Base-by-base conservation (phyloP, 2,888 invertebrate genomes). In the Theretra japonica region DNA sequence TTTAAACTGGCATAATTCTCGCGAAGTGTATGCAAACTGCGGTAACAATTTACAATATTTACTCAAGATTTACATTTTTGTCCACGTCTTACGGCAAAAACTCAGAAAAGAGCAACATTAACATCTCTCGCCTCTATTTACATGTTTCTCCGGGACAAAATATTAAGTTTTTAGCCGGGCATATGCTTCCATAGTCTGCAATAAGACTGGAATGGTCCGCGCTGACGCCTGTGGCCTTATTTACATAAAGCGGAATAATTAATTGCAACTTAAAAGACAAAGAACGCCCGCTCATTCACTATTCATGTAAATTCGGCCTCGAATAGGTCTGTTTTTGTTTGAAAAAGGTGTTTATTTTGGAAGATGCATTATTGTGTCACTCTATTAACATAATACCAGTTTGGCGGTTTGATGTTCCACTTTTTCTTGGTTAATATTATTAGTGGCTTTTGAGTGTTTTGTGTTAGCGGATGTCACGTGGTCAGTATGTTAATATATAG, bases 171-270 rank as follows among this genome's bases (percentile, higher is more conserved):
- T 83, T 80, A 81, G 79, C 79, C 73, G 73, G 53, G 83, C 83
- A 79, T 79, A 82, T 82, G 82, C 80, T 83, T 77, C 73, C 73
- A 75, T 73, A 30, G 77, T 73, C 80, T 81, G 81, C 88, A 88
- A 89, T 89, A 91, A 88, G 86, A 78, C 85, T 76, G 78, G 77
- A 77, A 77, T 82, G 81, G 86, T 84, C 86, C 84, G 77, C 82
- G 79, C 83, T 83, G 85, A 86, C 86, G 86, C 89, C 84, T 80
- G 83, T 77, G 78, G 82, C 75, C 81, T 80, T 88, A 91, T 94
- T 93, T 89, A 87, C 92, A 94, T 93, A 93, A 92, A 92, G 83
- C 87, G 80, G 93, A 92, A 92, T 93, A 94, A 91, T 93, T 93
- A 93, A 92, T 92, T 89, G 90, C 88, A 90, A 92, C 87, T 91